Base-by-base conservation (phyloP, 2,797 vertebrate genomes). In the Nannoperca australis region DNA sequence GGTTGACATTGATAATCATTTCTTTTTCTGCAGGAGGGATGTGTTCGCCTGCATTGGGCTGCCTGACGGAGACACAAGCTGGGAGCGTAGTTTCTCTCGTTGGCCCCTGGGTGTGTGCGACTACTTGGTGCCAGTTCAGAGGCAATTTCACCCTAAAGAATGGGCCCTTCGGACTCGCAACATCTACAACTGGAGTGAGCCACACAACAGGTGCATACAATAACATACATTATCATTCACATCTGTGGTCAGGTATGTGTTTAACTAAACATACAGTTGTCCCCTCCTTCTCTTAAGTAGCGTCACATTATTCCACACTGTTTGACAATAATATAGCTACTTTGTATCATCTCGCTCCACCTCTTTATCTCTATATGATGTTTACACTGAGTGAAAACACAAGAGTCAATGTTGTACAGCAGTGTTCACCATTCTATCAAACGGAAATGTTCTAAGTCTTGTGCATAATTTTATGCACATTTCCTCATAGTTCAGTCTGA, bases 21-120 rank as follows among this genome's bases (percentile, higher is more conserved):
- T 53, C 20, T 75, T 44, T 75, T 69, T 88, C 76, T 88, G 71
- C 91, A 99, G 98, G 74, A 97, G 95, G 87, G 94, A 97, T 27
- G 94, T 96, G 62, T 96, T 99, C 82, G 95, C 95, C 81, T 99
- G 98, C 91, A 99, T 99, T 50, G 98, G 98, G 60, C 95, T 99
- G 68, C 93, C 97, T 7, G 96, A 98, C 73, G 97, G 97, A 47
- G 98, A 99, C 92, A 91, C 92, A 0, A 98, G 96, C 70, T 99
- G 98, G 98, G 95, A 94, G 72, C 95, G 82, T 44, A 96, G 92
- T 70, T 97, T 97, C 87, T 95, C 94, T 0, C 96, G 96, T 32
- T 98, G 97, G 98, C 98, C 98, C 0, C 96, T 97, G 95, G 98
- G 98, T 4, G 94, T 95, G 0, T 99, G 98, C 85, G 98, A 99